Base-by-base conservation (phyloP, 1,140 invertebrate genomes). In the Aphidius gifuensis region DNA sequence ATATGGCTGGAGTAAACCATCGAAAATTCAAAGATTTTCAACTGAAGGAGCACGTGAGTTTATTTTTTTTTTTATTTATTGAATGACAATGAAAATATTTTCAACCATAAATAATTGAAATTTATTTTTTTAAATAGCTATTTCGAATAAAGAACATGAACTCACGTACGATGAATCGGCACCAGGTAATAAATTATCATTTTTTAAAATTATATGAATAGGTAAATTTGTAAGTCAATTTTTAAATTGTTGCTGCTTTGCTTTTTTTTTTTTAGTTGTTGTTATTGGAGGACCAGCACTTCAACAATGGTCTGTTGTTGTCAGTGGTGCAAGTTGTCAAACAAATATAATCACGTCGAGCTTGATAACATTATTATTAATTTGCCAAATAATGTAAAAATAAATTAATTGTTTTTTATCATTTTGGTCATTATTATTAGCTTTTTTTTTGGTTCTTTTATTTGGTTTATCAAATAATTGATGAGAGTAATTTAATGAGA, bases 1-100 rank as follows among this genome's bases (percentile, higher is more conserved):
- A 63, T 89, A 85, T 66, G 89, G 89, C 4, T 88, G 85, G 85
- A 88, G 88, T 55, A 83, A 85, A 66, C 83, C 85, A 2, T 88
- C 86, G 7, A 82, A 84, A 16, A 81, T 87, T 39, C 80, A 87
- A 47, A 80, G 83, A 65, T 90, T 91, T 68, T 80, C 86, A 8
- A 89, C 88, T 4, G 80, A 83, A n/a, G 85, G 85, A 51, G 80
- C 82, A 69, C 80, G 86, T 88, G 78, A 74, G 74, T 77, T 21
- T 38, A 46, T 42, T 40, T 45, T 50, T 64, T 45, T 62, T 57
- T 71, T 58, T 65, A 62, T 53, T 16, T 16, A 16, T 16, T 16
- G 16, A 16, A 16, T 16, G 16, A 16, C 16, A 16, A 16, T 16
- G 1, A 16, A 58, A 65, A 50, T 64, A 60, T 11, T 50, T 53